phyloP scores from a whole-genome alignment of 2,888 invertebrate genomes.

The Drosophila cognata region DNA sequence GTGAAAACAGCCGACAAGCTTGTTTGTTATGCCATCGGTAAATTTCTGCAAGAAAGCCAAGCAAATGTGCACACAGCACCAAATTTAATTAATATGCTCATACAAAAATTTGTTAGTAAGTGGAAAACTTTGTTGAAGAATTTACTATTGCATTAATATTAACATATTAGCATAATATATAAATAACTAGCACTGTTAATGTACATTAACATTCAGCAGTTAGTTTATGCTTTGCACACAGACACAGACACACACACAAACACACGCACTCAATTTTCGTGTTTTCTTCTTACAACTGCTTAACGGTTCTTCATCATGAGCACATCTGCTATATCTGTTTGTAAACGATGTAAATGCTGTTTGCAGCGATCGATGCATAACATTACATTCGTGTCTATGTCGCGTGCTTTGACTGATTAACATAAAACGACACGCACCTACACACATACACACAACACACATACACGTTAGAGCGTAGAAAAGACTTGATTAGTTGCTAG shows the following conservation, averaged over 20 bases:
- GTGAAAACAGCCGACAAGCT: slow-evolving; percentile 91
- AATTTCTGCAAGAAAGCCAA: slow-evolving; percentile 88
- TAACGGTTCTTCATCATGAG: background rate
- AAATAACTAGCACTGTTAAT: background rate
- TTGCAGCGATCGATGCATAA: slow-evolving; percentile 1
- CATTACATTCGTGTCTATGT: background rate
- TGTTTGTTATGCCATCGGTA: slow-evolving; percentile 97
- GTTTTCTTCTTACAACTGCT: background rate
- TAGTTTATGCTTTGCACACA: background rate
- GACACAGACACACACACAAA: background rate
- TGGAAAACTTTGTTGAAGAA: background rate
- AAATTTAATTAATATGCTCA: background rate
- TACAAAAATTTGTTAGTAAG: background rate
- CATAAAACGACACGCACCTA: background rate
- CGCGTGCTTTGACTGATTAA: background rate
- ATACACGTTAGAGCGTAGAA: background rate
- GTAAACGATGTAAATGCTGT: background rate
- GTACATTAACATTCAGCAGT: background rate
- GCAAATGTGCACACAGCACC: slow-evolving; percentile 21
- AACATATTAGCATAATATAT: background rate
- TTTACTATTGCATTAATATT: background rate
- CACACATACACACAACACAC: background rate
- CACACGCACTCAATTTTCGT: background rate
- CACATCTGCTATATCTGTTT: background rate
- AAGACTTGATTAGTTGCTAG: background rate